Conservation (phyloP, 1,140 invertebrate genomes). For the Calycopis cecrops region DNA sequence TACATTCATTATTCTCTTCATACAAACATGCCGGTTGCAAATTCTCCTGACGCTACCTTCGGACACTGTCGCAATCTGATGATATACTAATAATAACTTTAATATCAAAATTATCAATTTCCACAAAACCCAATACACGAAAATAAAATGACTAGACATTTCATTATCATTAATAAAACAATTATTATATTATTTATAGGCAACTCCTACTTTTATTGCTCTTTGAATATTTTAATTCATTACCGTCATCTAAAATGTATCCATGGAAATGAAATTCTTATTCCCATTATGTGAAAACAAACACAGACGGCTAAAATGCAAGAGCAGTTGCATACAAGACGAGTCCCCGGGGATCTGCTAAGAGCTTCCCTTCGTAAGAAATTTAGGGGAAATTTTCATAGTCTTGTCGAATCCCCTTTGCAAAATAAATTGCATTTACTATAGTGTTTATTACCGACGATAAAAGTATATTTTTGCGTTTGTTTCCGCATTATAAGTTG, state of each 20-base stretch:
- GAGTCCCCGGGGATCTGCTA: constrained; percentile 38
- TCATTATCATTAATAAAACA: too few species aligned
- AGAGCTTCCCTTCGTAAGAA: constrained; percentile 41
- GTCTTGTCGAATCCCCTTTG: constrained; percentile 25
- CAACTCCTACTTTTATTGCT: not conserved
- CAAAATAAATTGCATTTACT: constrained; percentile 19
- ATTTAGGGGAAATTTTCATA: constrained; percentile 45
- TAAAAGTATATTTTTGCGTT: constrained; percentile 31
- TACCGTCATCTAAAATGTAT: constrained; percentile 30
- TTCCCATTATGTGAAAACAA: constrained; percentile 42
- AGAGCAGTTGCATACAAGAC: constrained; percentile 42
- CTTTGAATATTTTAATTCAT: constrained; percentile 13
- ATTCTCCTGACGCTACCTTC: too few species aligned
- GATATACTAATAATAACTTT: too few species aligned
- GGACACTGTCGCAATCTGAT: too few species aligned
- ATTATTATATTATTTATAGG: too few species aligned
- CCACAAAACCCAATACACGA: too few species aligned
- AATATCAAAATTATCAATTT: too few species aligned
- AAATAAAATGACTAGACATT: too few species aligned
- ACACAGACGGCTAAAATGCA: constrained; percentile 48
- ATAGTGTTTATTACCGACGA: not conserved
- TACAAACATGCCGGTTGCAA: too few species aligned
- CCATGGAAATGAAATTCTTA: constrained; percentile 35
- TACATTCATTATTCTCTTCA: too few species aligned
- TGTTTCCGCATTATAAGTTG: not conserved